Percentiles rank a stretch among this genome's conserved stretches.
These are phyloP conservation scores for Oreochromis spilurus DNA, from an alignment of 2,113 vertebrate species.

Conservation along the genomic window DNA sequence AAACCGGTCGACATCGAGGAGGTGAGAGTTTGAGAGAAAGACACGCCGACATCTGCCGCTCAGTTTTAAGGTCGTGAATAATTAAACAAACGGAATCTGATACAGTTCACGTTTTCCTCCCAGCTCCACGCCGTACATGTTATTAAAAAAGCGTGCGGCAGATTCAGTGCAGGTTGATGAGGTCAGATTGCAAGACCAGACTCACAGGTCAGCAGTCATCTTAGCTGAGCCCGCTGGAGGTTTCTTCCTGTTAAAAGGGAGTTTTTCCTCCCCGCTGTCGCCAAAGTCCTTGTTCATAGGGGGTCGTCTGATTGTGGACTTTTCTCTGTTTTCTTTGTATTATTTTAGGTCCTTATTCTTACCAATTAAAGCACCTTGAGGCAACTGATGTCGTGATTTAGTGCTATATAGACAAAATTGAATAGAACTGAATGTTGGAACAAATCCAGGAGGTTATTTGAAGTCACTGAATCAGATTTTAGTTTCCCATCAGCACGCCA, in stretches of 20 bases:
- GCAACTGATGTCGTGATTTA: accelerated
- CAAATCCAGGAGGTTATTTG: background rate
- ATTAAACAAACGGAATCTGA: background rate
- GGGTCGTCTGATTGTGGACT: background rate
- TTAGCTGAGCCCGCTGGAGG: background rate
- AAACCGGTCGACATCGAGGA: slow-evolving; percentile 82
- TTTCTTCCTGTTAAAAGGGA: background rate
- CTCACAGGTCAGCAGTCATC: background rate
- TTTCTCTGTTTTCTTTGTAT: accelerated
- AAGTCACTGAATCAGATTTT: accelerated
- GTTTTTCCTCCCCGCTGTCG: background rate
- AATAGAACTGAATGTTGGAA: background rate
- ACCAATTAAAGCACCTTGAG: accelerated
- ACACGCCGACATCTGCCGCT: background rate
- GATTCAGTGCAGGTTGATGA: background rate
- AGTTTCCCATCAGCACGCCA: background rate
- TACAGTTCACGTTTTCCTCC: background rate
- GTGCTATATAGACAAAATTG: accelerated
- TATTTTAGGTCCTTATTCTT: background rate
- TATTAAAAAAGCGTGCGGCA: accelerated
- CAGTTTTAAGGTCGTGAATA: background rate
- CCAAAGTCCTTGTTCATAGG: accelerated
- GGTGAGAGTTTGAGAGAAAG: background rate
- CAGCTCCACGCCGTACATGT: background rate
- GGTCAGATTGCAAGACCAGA: background rate